phyloP scores from a whole-genome alignment of 2,797 vertebrate species.

The Clarias laeviceps region DNA sequence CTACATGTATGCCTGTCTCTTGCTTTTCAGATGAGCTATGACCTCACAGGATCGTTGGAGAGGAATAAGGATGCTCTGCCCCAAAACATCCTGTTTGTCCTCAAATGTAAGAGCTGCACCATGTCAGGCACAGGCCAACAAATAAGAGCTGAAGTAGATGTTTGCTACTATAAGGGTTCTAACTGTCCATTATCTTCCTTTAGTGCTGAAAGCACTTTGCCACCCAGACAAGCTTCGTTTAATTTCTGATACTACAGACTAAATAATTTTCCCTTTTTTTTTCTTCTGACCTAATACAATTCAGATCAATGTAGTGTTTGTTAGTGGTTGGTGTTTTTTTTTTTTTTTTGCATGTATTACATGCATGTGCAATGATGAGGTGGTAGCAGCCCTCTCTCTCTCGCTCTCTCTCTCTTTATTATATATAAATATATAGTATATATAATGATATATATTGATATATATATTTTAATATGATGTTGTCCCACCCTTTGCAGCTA shows the following conservation, averaged over 20 bases:
- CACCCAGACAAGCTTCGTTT: constrained; percentile 17
- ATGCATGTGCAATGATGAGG: background rate
- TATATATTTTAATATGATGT: too few species aligned
- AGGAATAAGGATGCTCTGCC: constrained; percentile 93
- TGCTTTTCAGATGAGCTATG: constrained; percentile 84
- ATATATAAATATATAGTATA: too few species aligned
- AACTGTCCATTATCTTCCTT: constrained; percentile 17
- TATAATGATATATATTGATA: too few species aligned
- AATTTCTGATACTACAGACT: constrained; percentile 20
- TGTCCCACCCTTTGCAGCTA: too few species aligned
- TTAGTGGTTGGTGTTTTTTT: background rate
- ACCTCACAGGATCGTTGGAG: constrained; percentile 85
- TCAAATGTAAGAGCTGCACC: constrained; percentile 88
- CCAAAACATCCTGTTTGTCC: constrained; percentile 89
- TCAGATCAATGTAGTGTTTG: background rate
- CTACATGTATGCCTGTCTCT: constrained; percentile 29
- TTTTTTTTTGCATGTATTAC: background rate
- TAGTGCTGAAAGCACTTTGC: background rate
- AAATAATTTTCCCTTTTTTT: constrained; percentile 18
- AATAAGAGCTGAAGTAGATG: background rate
- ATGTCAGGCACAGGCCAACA: background rate
- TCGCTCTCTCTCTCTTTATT: too few species aligned
- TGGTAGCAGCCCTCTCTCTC: background rate
- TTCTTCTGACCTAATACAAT: background rate
- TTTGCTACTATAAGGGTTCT: background rate